Conservation (phyloP, 1,140 invertebrate genomes). For the Lasioglossum albipes region DNA sequence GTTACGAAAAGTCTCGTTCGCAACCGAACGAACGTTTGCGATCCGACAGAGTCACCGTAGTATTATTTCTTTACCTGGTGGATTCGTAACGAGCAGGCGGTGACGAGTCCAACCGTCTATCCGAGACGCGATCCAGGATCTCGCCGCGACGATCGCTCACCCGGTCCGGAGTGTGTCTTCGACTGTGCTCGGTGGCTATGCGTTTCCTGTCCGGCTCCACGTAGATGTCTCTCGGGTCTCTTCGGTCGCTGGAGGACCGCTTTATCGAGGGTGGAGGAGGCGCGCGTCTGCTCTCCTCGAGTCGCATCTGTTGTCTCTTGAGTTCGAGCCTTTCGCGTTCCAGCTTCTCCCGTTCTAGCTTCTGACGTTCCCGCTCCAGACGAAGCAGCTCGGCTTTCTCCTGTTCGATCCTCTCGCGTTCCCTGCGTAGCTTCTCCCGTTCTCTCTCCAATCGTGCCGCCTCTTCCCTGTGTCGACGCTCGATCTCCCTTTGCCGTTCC, state of each 20-base stretch:
- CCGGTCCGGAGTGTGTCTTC: conserved; percentile 73
- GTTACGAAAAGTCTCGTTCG: no score
- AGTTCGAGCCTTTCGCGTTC: conserved; percentile 91
- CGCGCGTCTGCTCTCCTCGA: conserved; percentile 75
- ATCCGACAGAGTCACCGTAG: conserved; percentile 64
- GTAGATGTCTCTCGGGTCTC: conserved; percentile 74
- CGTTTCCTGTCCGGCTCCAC: conserved; percentile 75
- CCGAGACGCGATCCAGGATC: conserved; percentile 74
- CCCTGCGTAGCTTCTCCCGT: conserved; percentile 87
- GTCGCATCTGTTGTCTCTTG: conserved; percentile 85
- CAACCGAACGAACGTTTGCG: conserved; percentile 3
- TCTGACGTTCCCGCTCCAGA: conserved; percentile 89
- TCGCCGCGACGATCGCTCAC: conserved; percentile 72
- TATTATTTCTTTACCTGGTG: conserved; percentile 66
- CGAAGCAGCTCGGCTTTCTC: conserved; percentile 90
- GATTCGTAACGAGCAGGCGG: conserved; percentile 75
- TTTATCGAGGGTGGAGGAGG: conserved; percentile 76
- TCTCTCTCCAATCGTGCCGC: conserved; percentile 89
- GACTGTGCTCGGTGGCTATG: conserved; percentile 71
- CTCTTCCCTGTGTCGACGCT: conserved; percentile 89
- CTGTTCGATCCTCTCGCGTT: conserved; percentile 88
- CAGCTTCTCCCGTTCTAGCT: conserved; percentile 89
- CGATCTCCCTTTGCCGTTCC: conserved; percentile 86
- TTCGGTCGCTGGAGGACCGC: conserved; percentile 71
- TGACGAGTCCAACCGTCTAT: conserved; percentile 73